Percentiles rank a stretch among this genome's conserved stretches.
phyloP scores from a whole-genome alignment of 2,113 vertebrate genomes.

The Ammodytes marinus region DNA sequence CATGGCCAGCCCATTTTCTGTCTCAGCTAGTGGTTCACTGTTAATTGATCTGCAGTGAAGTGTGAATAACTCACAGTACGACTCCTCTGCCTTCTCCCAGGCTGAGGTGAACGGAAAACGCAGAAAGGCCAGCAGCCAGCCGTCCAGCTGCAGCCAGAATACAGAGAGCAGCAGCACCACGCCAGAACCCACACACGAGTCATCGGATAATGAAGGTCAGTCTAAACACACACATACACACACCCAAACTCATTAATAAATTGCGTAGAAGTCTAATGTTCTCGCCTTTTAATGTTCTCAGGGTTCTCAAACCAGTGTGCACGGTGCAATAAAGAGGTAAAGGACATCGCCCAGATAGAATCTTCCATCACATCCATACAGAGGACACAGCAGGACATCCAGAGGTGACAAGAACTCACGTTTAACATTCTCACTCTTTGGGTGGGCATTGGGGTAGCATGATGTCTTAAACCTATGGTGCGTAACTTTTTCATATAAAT shows the following conservation, averaged over 20 bases:
- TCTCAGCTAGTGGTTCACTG: not conserved
- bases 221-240: not conserved
- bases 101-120: slow-evolving; percentile 81
- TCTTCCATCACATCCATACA: slow-evolving; percentile 89
- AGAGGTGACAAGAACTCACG: slow-evolving; percentile 84
- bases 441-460: not conserved
- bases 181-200: slow-evolving; percentile 93
- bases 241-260: not conserved
- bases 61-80: not conserved
- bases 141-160: slow-evolving; percentile 94
- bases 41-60: not conserved
- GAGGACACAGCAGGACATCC: slow-evolving; percentile 94
- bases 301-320: slow-evolving; percentile 87
- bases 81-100: slow-evolving; percentile 52
- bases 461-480: not conserved
- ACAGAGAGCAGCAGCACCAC: slow-evolving; percentile 96
- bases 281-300: slow-evolving; percentile 50
- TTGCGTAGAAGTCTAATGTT: not conserved
- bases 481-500: too few species aligned
- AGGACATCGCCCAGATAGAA: slow-evolving; percentile 89
- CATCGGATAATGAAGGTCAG: slow-evolving; percentile 92
- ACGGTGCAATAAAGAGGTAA: slow-evolving; percentile 89
- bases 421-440: not conserved
- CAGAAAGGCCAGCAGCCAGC: slow-evolving; percentile 93
- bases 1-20: not conserved